A percentile compares a stretch with the other conserved stretches of the same genome.
Conservation (phyloP, 2,888 invertebrate species). For the Spisula subtruncata region DNA sequence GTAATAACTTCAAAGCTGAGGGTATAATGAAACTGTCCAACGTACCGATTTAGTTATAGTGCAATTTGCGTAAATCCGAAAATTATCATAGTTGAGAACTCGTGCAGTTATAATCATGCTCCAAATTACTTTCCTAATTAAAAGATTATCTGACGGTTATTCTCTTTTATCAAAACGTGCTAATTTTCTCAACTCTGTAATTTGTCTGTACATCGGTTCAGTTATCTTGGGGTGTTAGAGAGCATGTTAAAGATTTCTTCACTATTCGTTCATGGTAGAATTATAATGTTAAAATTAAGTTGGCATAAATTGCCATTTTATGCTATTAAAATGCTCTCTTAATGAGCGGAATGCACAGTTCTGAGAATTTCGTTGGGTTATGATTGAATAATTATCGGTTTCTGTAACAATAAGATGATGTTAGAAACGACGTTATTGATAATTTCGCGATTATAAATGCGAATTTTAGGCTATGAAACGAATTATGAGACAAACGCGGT, state of each 20-base stretch:
- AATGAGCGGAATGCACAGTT: neutral
- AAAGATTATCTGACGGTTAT: too few species aligned
- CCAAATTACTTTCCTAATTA: too few species aligned
- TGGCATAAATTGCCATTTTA: neutral
- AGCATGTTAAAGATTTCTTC: neutral
- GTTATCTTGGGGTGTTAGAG: neutral
- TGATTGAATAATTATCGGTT: neutral
- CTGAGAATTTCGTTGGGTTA: neutral
- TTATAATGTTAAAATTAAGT: neutral
- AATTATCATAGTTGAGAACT: neutral
- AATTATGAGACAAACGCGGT: neutral
- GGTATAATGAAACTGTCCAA: too few species aligned
- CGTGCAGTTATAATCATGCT: neutral
- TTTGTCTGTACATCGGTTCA: neutral
- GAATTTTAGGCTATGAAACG: conserved; percentile 3
- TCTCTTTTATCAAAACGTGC: conserved; percentile 20
- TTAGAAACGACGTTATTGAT: neutral
- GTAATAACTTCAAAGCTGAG: too few species aligned
- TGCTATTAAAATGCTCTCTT: neutral
- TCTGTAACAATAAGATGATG: neutral
- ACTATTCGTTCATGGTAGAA: neutral
- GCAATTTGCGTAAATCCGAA: neutral
- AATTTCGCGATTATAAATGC: neutral
- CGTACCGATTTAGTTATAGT: conserved; percentile 12
- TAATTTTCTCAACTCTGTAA: too few species aligned